Evolutionary conservation across 1,140 invertebrate species (phyloP), one percentile per base, ranked within the genome.

Genomic region (Atta cephalotes): DNA sequence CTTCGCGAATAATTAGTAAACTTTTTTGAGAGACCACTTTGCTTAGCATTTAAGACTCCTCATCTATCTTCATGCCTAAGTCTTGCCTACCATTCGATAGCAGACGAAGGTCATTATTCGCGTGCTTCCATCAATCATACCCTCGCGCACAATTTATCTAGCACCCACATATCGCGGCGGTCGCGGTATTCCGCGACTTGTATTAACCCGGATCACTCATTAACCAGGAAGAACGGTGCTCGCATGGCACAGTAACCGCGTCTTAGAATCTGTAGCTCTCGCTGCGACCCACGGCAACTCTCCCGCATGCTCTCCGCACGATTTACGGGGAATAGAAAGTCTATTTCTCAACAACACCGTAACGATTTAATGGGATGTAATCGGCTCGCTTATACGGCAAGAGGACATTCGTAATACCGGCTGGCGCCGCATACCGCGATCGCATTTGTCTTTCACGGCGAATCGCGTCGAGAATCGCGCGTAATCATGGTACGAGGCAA

Each of bases 351-450:
- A 91, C 81, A 62, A 87, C 85, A 49, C 31, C 82, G 76, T 89
- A 91, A 93, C 91, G 91, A 92, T 92, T 91, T 88, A 93, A 92
- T 91, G 89, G 85, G 76, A 91, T 90, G 84, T 91, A 92, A 93
- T 93, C 87, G 87, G 31, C 76, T 65, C 39, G 80, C 88, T 91
- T 88, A 86, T 62, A 84, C 60, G 39, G 68, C 51, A 16, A 3
- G 1, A 25, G n/a, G 80, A 80, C 71, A 87, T 76, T 91, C 85
- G 87, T 85, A 90, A 90, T 87, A 87, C 49, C 62, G 78, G 70
- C 77, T 60, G 62, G 45, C 76, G 68, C 60, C 31, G 49, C 51
- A 86, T 62, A 80, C 77, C 81, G 39, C 39, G 81, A 88, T 76
- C 72, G 78, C 85, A 88, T 91, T 88, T 78, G 71, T 87, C 81